Evolutionary conservation across 2,888 invertebrate species (phyloP), one percentile per base, ranked within the genome.

Genomic region (Cheilosia urbana): DNA sequence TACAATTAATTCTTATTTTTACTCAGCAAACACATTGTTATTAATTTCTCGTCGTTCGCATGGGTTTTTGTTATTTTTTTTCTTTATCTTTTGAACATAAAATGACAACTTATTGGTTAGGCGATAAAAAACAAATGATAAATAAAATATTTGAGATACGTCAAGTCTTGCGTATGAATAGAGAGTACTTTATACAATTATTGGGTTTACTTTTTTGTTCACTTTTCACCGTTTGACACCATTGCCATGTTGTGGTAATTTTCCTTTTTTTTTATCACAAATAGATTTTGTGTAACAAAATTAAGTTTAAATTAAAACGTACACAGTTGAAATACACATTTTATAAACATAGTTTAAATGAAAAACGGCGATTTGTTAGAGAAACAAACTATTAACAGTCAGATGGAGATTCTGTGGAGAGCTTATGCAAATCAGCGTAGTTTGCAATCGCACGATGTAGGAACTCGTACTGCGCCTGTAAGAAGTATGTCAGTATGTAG

Each of bases 361-460:
- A 51, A 24, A 81, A 80, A 62, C 66, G 55, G 62, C 49, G 42
- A 65, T 73, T 75, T 58, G 49, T 69, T 77, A 30, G 69, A 53
- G 73, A 78, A 62, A 77, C 69, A 77, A 51, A 55, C 34, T 87
- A 87, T 88, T 87, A 88, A 87, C 89, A 89, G 58, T 89, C 89
- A 82, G 88, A 87, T 83, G 89, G 88, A 57, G 89, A 89, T 78
- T 91, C 91, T 58, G 90, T 87, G 76, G 92, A 91, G 87, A 97
- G 93, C 92, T 96, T 96, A 93, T 97, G 97, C 88, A 97, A 94
- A 92, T 97, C 97, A 88, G 96, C 96, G 91, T 97, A 97, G 93
- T 97, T 97, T 88, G 97, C 94, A 92, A 97, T 96, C 92, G 97
- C 97, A 93, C 97, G 96, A 93, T 98, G 96, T 90, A 98, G 94